Percentiles rank a stretch among this genome's conserved stretches.
Conservation (phyloP, 2,113 vertebrate species). For the Phoenicopterus ruber region DNA sequence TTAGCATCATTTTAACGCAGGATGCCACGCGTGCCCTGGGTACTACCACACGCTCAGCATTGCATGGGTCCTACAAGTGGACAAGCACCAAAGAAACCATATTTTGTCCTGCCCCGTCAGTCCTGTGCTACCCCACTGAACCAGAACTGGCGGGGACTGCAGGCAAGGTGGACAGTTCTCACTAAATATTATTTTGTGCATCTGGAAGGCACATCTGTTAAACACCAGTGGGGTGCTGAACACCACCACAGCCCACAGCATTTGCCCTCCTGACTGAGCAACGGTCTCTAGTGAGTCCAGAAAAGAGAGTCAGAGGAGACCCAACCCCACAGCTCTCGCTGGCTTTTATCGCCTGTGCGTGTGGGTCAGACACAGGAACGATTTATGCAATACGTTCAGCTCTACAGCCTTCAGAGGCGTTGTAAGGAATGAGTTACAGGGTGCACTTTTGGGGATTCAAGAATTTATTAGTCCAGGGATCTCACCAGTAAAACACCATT, state of each 20-base stretch:
- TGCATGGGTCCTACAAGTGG: neutral
- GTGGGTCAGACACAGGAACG: neutral
- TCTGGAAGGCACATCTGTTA: neutral
- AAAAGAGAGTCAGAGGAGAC: neutral
- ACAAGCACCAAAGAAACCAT: neutral
- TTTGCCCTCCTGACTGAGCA: neutral
- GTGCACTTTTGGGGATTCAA: neutral
- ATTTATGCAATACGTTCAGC: neutral
- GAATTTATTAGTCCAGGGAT: neutral
- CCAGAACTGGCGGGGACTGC: neutral
- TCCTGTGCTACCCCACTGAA: neutral
- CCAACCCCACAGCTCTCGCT: neutral
- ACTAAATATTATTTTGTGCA: neutral
- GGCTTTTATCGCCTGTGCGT: accelerated
- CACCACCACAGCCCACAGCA: neutral
- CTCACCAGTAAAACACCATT: neutral
- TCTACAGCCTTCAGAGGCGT: neutral
- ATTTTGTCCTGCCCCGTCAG: neutral
- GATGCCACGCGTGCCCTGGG: accelerated
- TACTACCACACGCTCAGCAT: neutral
- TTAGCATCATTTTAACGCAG: neutral
- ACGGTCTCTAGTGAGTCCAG: neutral
- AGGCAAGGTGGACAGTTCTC: neutral
- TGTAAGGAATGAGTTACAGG: neutral
- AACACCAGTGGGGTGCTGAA: neutral